Evolutionary conservation across 2,113 vertebrate genomes (phyloP), one percentile per base, ranked within the genome.

Genomic region (Carassius gibelio): DNA sequence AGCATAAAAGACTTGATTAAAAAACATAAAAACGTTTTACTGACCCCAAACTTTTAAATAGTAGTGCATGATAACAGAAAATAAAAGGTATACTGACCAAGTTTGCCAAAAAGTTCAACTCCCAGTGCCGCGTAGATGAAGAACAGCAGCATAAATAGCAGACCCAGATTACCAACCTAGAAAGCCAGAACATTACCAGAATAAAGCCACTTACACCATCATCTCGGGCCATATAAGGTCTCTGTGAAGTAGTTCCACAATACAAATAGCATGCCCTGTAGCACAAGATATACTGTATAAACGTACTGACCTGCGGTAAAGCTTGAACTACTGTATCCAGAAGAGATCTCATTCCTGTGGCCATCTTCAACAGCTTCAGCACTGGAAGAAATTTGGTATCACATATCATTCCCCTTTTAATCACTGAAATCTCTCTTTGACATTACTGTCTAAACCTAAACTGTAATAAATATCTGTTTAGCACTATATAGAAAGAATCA

Each of bases 111-210:
- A 91, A 99, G 92, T 94, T 99, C 98, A 92, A 99, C 98, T 95
- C 98, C 98, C 93, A 99, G 96, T 91, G 98, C 98, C 88, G 98
- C 98, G 93, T 99, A 99, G 96, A 99, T 99, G 96, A 99, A 99
- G 96, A 99, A 99, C 94, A 99, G 97, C 94, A 99, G 96, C 98
- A 99, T 99, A 89, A 99, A 99, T 94, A 99, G 97, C 84, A 99
- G 96, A 92, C 98, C 98, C 90, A 99, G 97, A 95, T 99, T 99
- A 93, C 98, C 98, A 94, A 99, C 98, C 98, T 99, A 95, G 86
- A 93, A 82, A 90, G 10, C 45, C 45, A 48, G 45, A 48, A 48
- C 45, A 48, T 48, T 9, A 91, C 72, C 38, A 75, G 75, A 52
- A 59, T 21, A 10, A 57, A 57, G 15, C 15, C 30, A 9, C 3